Evolutionary conservation across 2,113 vertebrate species (phyloP).

Genomic region (Ceyx margarethae): DNA sequence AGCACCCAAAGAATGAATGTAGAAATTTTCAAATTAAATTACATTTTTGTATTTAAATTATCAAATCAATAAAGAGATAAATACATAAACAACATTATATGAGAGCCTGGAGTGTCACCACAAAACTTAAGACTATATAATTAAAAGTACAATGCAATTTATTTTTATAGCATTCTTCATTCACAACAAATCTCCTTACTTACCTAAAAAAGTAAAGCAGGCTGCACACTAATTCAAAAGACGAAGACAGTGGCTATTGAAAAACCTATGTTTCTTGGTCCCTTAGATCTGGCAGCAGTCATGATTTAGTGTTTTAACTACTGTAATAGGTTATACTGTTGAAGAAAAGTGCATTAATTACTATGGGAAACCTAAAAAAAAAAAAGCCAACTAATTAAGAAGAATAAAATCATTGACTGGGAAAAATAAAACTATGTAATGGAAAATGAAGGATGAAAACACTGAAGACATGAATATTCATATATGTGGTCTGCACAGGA

Average conservation of each 20-base stretch:
- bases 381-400: constrained; percentile 27
- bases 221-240: constrained; percentile 49
- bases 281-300: constrained; percentile 47
- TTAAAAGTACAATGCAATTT: constrained; percentile 68
- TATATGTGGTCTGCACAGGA: not conserved
- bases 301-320: constrained; percentile 63
- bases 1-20: not conserved
- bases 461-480: constrained; percentile 9
- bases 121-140: constrained; percentile 58
- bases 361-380: constrained; percentile 41
- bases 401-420: constrained; percentile 57
- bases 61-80: constrained; percentile 45
- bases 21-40: constrained; percentile 3
- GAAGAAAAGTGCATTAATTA: constrained; percentile 68
- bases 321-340: constrained; percentile 38
- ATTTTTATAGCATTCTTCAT: constrained; percentile 52
- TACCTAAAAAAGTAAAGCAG: constrained; percentile 58
- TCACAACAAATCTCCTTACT: constrained; percentile 59
- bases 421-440: constrained; percentile 55
- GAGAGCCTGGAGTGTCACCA: constrained; percentile 56
- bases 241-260: constrained; percentile 55
- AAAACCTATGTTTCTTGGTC: constrained; percentile 37
- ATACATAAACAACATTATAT: constrained; percentile 54
- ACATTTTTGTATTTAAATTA: constrained; percentile 31
- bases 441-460: constrained; percentile 50